Base-by-base conservation (phyloP, 2,113 vertebrate genomes). In the Piprites chloris region DNA sequence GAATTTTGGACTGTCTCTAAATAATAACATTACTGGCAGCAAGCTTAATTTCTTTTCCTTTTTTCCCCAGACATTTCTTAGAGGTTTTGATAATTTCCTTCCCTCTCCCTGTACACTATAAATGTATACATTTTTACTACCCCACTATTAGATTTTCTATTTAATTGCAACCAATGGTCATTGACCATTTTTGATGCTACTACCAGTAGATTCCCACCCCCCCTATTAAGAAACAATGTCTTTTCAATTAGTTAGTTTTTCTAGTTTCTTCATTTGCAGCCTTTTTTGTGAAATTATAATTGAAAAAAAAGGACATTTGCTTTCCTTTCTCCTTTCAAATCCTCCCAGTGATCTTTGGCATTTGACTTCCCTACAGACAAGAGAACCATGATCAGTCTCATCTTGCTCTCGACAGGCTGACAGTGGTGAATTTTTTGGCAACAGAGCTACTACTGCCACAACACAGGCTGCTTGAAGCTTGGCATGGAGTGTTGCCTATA, bases 1-100 rank as follows among this genome's bases (percentile, higher is more conserved):
- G 85, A 91, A 95, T 78, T 97, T 89, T 83, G 85, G 63, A 74
- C 78, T 94, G 89, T 92, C 93, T 93, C 82, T 84, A 68, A 92
- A 78, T 73, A 95, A 92, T 7, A 90, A 96, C 62, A 83, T 95
- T 93, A 96, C 59, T 72, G 66, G 47, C 65, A 92, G 53, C 30
- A 85, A 96, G 56, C 77, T 79, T 72, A 82, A 89, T 80, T 78
- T 78, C 68, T 82, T 73, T 42, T 21, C 28, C 14, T 67, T 75
- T 75, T 73, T 14, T 6, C 55, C 46, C 22, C 65, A 89, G 76
- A 85, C 39, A 83, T 72, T 87, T 91, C 62, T 91, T 61, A 50
- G 44, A 78, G 53, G 46, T 81, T 87, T 72, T 66, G 55, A 44
- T 69, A 88, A 85, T 80, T 83, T 84, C n/a, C 23, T 83, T 50